Conservation (phyloP, 2,797 vertebrate genomes). For the Mus spretus region DNA sequence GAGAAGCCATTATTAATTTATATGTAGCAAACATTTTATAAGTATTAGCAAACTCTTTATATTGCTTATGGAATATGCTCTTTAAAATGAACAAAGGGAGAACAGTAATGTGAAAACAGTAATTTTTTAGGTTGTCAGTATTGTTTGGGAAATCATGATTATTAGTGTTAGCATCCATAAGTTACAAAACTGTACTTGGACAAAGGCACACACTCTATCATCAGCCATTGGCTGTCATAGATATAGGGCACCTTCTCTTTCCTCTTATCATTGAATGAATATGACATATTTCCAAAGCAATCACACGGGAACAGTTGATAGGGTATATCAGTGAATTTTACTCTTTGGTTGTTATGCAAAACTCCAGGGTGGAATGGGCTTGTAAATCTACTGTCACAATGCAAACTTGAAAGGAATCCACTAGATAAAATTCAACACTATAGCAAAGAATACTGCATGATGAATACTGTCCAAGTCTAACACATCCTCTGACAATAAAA, state of each 20-base stretch:
- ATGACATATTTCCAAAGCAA: not conserved
- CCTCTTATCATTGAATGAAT: not conserved
- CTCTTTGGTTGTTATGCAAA: not conserved
- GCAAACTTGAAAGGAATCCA: not conserved
- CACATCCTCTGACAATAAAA: not conserved
- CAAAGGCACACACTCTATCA: not conserved
- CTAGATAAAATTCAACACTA: not conserved
- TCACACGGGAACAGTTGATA: not conserved
- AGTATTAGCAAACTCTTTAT: constrained; percentile 71
- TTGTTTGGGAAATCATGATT: not conserved
- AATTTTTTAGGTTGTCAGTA: constrained; percentile 29
- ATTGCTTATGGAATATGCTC: constrained; percentile 69
- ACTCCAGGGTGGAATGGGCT: not conserved
- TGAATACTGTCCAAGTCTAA: not conserved
- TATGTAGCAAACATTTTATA: constrained; percentile 75
- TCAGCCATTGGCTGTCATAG: not conserved
- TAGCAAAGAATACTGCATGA: not conserved
- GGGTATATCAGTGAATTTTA: not conserved
- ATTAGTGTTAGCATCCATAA: not conserved
- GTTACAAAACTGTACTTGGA: not conserved
- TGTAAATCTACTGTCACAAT: not conserved
- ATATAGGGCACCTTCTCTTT: not conserved
- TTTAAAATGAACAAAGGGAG: constrained; percentile 58
- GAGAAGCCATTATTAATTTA: constrained; percentile 77
- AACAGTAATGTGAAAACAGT: constrained; percentile 38